A percentile compares a stretch with the other conserved stretches of the same genome.
Conservation (phyloP, 1,140 invertebrate species). For the Maconellicoccus hirsutus region DNA sequence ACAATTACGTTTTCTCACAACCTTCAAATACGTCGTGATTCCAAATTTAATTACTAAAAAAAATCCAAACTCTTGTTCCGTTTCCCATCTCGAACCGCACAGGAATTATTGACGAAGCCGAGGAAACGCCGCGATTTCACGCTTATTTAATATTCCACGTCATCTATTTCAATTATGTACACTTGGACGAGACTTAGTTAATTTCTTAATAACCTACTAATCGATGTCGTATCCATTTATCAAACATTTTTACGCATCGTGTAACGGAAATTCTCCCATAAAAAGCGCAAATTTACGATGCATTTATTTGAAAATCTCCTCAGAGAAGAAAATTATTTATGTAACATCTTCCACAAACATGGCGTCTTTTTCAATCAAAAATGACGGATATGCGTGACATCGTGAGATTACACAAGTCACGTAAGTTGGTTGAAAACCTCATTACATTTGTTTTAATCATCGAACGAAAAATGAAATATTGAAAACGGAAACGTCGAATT, state of each 20-base stretch:
- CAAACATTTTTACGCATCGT: background rate
- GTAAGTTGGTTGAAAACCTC: too few species aligned
- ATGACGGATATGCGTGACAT: background rate
- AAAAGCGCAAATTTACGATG: too few species aligned
- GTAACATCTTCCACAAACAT: too few species aligned
- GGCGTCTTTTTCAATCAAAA: background rate
- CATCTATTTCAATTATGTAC: background rate
- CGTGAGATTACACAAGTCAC: background rate
- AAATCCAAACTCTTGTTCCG: background rate
- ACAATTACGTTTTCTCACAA: background rate
- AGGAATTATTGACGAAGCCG: background rate
- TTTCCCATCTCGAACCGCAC: background rate
- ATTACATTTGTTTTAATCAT: too few species aligned
- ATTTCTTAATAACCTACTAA: background rate
- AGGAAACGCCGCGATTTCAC: background rate
- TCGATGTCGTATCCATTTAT: background rate
- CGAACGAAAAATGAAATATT: too few species aligned
- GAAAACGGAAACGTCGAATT: too few species aligned
- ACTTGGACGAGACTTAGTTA: background rate
- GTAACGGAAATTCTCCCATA: too few species aligned
- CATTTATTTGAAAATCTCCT: too few species aligned
- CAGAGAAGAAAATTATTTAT: too few species aligned
- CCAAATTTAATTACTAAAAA: slow-evolving; percentile 12
- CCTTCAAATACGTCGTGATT: background rate
- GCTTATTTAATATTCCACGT: background rate